Evolutionary conservation across 2,888 invertebrate species (phyloP).

Genomic region (Bembecia ichneumoniformis): DNA sequence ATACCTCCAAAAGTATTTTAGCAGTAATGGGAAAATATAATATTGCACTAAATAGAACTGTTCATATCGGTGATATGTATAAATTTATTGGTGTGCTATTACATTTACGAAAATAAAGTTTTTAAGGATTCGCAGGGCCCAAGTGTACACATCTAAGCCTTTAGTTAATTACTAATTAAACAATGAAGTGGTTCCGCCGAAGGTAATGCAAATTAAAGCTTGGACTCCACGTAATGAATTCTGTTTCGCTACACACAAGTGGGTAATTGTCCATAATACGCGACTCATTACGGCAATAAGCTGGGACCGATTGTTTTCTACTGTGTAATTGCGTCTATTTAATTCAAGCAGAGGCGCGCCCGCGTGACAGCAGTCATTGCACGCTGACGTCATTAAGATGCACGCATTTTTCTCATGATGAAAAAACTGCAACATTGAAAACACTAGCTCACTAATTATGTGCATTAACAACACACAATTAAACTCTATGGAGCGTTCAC

Average conservation of each 20-base stretch:
- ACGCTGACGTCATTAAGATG: constrained; percentile 51
- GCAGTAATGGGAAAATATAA: no score
- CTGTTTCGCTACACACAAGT: constrained; percentile 34
- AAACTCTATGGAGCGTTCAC: constrained; percentile 35
- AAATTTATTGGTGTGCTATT: no score
- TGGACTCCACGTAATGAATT: constrained; percentile 30
- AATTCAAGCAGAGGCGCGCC: constrained; percentile 49
- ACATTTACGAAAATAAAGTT: no score
- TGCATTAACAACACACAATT: constrained; percentile 36
- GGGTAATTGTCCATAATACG: constrained; percentile 50
- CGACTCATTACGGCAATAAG: constrained; percentile 45
- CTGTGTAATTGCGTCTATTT: constrained; percentile 61
- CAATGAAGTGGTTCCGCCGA: constrained; percentile 5
- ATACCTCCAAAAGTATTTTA: no score
- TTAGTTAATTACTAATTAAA: neutral
- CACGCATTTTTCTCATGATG: constrained; percentile 46
- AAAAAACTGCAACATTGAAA: constrained; percentile 17
- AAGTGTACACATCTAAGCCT: neutral
- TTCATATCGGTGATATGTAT: no score
- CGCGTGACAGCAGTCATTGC: constrained; percentile 36
- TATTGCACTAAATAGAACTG: no score
- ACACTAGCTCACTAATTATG: constrained; percentile 20
- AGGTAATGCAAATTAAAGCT: constrained; percentile 33
- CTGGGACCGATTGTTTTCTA: constrained; percentile 55
- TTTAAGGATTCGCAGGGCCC: no score